phyloP scores from a whole-genome alignment of 2,888 invertebrate species.

The Proisotoma minuta region DNA sequence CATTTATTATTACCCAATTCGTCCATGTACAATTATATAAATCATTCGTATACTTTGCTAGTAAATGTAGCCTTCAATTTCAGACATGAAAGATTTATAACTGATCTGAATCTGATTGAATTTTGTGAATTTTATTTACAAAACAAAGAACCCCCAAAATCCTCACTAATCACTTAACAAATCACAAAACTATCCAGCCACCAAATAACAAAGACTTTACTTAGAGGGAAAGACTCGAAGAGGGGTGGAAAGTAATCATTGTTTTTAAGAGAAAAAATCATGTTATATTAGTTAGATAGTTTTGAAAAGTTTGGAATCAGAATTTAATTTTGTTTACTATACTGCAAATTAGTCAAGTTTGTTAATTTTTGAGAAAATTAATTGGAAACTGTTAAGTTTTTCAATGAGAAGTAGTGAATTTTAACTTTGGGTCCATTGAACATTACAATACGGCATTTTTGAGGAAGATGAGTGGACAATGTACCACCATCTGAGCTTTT shows the following conservation, averaged over 20 bases:
- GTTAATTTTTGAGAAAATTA: neutral
- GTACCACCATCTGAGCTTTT: slow-evolving; percentile 12
- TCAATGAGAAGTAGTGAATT: too few species aligned
- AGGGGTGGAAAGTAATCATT: too few species aligned
- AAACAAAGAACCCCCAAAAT: neutral
- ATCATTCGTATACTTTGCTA: neutral
- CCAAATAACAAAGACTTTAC: too few species aligned
- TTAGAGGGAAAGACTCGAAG: too few species aligned
- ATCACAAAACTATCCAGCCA: too few species aligned
- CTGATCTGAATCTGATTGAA: neutral
- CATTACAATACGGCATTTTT: neutral
- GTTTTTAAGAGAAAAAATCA: too few species aligned
- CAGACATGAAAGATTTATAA: neutral
- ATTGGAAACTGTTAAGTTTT: too few species aligned
- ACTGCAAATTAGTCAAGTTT: too few species aligned
- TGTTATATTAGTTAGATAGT: too few species aligned
- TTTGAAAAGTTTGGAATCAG: too few species aligned
- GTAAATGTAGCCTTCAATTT: neutral
- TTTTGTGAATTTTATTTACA: neutral
- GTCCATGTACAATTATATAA: neutral
- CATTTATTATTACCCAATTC: neutral
- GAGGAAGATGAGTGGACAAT: slow-evolving; percentile 1
- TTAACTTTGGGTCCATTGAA: too few species aligned
- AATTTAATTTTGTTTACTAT: too few species aligned
- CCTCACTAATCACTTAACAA: neutral